Evolutionary conservation across 2,113 vertebrate species (phyloP).

Genomic region (Pomatorhinus ruficollis): DNA sequence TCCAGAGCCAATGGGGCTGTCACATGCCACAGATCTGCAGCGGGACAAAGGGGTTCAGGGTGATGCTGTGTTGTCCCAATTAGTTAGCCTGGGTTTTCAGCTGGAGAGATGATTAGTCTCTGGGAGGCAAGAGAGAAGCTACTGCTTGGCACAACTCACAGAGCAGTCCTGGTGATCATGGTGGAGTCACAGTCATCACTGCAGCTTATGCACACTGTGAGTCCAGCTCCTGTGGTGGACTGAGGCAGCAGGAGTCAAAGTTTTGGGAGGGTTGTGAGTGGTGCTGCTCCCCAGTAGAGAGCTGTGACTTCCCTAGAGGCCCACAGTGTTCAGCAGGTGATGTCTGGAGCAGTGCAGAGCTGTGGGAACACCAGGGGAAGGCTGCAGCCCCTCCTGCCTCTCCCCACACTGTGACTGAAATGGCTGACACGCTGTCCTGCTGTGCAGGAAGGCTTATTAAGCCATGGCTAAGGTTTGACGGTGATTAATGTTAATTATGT

Average conservation of each 20-base stretch:
- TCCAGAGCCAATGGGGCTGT: not conserved
- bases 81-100: not conserved
- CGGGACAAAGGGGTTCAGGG: not conserved
- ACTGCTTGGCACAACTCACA: not conserved
- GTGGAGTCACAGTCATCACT: not conserved
- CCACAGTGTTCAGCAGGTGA: rapidly evolving
- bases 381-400: not conserved
- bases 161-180: rapidly evolving
- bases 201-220: rapidly evolving
- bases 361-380: not conserved
- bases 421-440: not conserved
- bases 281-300: not conserved
- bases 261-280: not conserved
- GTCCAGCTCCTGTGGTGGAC: not conserved
- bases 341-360: not conserved
- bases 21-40: not conserved
- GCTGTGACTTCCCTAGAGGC: not conserved
- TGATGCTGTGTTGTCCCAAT: not conserved
- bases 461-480: rapidly evolving
- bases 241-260: rapidly evolving
- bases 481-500: not conserved
- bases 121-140: not conserved
- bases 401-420: not conserved
- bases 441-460: not conserved
- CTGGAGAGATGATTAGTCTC: not conserved